Conservation (phyloP, 2,797 vertebrate species). For the Anguilla obscura region DNA sequence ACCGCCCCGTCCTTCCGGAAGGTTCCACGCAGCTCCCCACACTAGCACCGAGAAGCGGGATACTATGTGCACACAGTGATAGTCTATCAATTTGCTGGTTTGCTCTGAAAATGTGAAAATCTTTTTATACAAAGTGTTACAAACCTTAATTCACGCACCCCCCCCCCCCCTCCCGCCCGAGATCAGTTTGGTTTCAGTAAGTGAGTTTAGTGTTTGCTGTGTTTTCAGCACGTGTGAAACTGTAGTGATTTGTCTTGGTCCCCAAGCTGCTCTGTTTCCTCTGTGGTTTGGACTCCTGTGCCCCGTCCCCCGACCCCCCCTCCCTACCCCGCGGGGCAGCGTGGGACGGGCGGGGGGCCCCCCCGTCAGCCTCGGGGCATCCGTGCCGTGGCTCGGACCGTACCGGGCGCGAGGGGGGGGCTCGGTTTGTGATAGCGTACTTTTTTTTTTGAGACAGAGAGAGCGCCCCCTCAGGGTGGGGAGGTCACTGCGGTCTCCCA, state of each 20-base stretch:
- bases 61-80: slow-evolving; percentile 83
- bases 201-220: slow-evolving; percentile 81
- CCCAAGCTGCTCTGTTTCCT: slow-evolving; percentile 57
- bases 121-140: slow-evolving; percentile 54
- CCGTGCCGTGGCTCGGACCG: slow-evolving; percentile 58
- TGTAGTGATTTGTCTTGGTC: slow-evolving; percentile 77
- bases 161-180: slow-evolving; percentile 19
- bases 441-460: slow-evolving; percentile 18
- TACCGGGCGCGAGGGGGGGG: slow-evolving; percentile 51
- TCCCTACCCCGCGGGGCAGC: slow-evolving; percentile 65
- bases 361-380: slow-evolving; percentile 63
- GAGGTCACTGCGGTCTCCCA: slow-evolving; percentile 51
- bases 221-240: slow-evolving; percentile 69
- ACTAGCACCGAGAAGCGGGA: slow-evolving; percentile 78
- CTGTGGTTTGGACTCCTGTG: slow-evolving; percentile 42
- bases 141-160: slow-evolving; percentile 38
- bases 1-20: slow-evolving; percentile 46
- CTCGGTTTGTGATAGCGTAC: slow-evolving; percentile 48
- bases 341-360: slow-evolving; percentile 58
- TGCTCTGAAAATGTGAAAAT: slow-evolving; percentile 70
- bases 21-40: slow-evolving; percentile 69
- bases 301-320: slow-evolving; percentile 40
- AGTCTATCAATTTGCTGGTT: slow-evolving; percentile 82
- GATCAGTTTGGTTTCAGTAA: slow-evolving; percentile 52
- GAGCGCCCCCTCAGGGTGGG: background rate